Evolutionary conservation across 2,797 vertebrate species (phyloP), one percentile per base, ranked within the genome.

Genomic region (Fundulus diaphanus): DNA sequence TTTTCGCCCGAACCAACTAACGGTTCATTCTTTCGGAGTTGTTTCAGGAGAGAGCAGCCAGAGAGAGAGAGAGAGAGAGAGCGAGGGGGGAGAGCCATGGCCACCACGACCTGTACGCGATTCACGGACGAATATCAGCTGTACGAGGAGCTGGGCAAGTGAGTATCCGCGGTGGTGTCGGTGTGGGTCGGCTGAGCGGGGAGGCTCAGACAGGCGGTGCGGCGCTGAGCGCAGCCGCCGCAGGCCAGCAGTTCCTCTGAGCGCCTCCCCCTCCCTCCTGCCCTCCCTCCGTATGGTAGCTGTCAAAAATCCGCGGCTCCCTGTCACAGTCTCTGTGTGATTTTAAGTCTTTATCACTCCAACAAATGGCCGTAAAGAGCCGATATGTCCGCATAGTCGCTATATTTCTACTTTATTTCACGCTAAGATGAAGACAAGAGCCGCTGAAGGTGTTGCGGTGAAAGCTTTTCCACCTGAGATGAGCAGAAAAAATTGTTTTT

Each of bases 71-170:
- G 77, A 83, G 13, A 73, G 78, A 56, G 80, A 76, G 83, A 24
- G 68, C 35, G 74, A 76, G 73, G 74, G 79, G 54, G 82, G 82
- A 85, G 81, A 92, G 93, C 95, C 92, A 99, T 99, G 98, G 97
- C 98, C 87, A 96, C 96, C 91, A 96, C 97, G 90, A 97, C 97
- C 92, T 98, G 98, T 91, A 99, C 98, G 92, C 96, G 98, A 91
- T 99, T 99, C 92, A 99, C 97, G 82, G 98, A 99, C 94, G 98
- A 99, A 74, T 99, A 96, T 93, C 97, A 99, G 96, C 96, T 99
- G 16, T 99, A 98, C 91, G 98, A 99, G 93, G 98, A 99, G 96
- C 97, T 99, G 74, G 98, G 98, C 91, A 99, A 99, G 97, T 98
- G 96, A 96, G 95, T 94, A 49, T 48, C 7, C 0, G 5, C 4